Evolutionary conservation across 2,888 invertebrate species (phyloP), one percentile per base, ranked within the genome.

Genomic region (Labia minor): DNA sequence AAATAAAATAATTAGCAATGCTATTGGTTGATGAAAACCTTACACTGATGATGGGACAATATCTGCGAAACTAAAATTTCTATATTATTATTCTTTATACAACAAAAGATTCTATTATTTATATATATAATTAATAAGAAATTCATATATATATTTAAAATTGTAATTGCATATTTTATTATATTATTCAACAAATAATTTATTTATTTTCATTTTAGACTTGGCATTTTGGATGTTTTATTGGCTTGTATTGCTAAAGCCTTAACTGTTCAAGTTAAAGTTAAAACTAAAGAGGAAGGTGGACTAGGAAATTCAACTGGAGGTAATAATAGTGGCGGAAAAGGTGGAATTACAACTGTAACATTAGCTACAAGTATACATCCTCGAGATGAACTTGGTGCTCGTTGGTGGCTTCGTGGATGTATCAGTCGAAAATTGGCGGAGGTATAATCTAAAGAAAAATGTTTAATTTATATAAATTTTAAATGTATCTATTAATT

Each of bases 201-300:
- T 26, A 26, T 26, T 26, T 49, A 3, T 73, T n/a, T n/a, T n/a
- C n/a, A n/a, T n/a, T 72, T 26, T 72, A 88, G 88, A 63, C 78
- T 88, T 37, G 92, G 93, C 1, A 85, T 96, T 67, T 78, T 96
- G 67, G 96, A 96, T 74, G 91, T 95, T 67, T 87, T 97, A 73
- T 80, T 96, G 67, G 88, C 92, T 70, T 92, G 94, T 71, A 88
- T 97, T 69, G 92, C 93, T 37, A 97, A 96, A 78, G 87, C 95
- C 0, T 80, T 97, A 69, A 90, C 89, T 1, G 85, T 96, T 1
- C 95, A 96, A 78, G 88, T 95, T 19, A 95, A 95, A 79, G 84
- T 85, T 4, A 85, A 88, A 75, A 85, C 85, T 63, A 86, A 86
- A 75, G 82, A 80, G 61, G 78, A 75, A 37, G 76, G 75, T 64